Percentiles rank a stretch among this genome's conserved stretches.
Evolutionary conservation across 2,113 vertebrate genomes (phyloP).

Genomic region (Spermophilus dauricus): DNA sequence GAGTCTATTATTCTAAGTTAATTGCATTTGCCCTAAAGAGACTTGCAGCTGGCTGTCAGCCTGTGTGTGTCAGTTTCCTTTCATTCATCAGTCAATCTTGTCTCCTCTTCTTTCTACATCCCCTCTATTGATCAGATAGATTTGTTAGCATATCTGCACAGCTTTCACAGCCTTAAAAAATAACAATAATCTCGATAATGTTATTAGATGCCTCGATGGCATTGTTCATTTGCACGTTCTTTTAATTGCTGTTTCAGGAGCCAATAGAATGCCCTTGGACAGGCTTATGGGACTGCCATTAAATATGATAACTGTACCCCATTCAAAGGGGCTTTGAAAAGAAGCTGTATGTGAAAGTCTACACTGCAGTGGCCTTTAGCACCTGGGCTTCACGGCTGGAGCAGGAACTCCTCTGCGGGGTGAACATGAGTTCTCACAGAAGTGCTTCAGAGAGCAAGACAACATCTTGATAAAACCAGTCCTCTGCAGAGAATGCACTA

Average conservation of each 20-base stretch:
- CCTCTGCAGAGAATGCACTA: conserved; percentile 11
- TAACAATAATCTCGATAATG: conserved; percentile 79
- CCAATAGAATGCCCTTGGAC: conserved; percentile 86
- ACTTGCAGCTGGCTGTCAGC: conserved; percentile 91
- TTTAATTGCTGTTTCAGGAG: conserved; percentile 88
- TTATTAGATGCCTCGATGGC: conserved; percentile 87
- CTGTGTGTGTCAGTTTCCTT: conserved; percentile 92
- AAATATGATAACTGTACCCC: conserved; percentile 79
- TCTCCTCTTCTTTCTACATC: conserved; percentile 87
- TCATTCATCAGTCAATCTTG: conserved; percentile 92
- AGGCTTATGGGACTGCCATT: conserved; percentile 80
- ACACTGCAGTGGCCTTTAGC: neutral
- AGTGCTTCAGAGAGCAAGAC: neutral
- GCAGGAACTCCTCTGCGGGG: neutral
- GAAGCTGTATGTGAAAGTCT: conserved; percentile 23
- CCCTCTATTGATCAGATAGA: conserved; percentile 91
- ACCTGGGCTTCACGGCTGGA: neutral
- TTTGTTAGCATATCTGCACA: conserved; percentile 86
- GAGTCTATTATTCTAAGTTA: conserved; percentile 94
- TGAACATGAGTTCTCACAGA: neutral
- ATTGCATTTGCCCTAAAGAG: conserved; percentile 94
- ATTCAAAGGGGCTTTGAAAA: neutral
- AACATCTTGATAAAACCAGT: neutral
- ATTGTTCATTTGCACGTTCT: conserved; percentile 82
- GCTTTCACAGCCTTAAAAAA: conserved; percentile 74